Base-by-base conservation (phyloP, 1,140 invertebrate genomes). In the Helicoverpa zea region DNA sequence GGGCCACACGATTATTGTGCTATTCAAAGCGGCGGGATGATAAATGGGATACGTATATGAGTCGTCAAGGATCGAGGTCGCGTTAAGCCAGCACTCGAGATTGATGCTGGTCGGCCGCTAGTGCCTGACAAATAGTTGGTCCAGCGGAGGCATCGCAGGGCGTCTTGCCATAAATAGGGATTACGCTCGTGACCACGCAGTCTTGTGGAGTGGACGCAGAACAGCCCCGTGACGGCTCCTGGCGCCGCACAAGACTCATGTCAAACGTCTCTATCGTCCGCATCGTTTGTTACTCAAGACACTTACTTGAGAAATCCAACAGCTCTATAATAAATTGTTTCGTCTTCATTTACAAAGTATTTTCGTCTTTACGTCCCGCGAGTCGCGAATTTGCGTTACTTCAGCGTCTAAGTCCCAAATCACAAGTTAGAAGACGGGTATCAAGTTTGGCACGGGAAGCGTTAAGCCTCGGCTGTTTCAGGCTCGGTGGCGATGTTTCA, bases 81-180 rank as follows among this genome's bases (percentile, higher is more conserved):
- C 84, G 84, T 81, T 90, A 90, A 91, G 86, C 89, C 83, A 80
- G 81, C 74, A 81, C 54, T 82, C 75, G 85, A 92, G 93, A 94
- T 94, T 94, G 93, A 94, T 94, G 86, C 89, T 79, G 85, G 84
- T 80, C 79, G 86, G 83, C 79, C 83, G 86, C 79, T 83, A 82
- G 82, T 83, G 84, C 84, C 87, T 94, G 93, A 94, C 90, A 94
- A 94, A 94, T 94, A 90, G 92, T 88, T 86, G 87, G 91, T 89
- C 88, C 85, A 86, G 78, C 85, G 86, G 89, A 94, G 92, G 90
- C 92, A 90, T 93, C 88, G 90, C 85, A 82, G 61, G 85, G 83
- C 91, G 90, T 94, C 91, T 94, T 94, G 90, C 91, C 89, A 93
- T 94, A 94, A 94, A 93, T 93, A 93, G 93, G 92, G 92, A 94